Evolutionary conservation across 2,113 vertebrate species (phyloP).

Genomic region (Fukomys damarensis): DNA sequence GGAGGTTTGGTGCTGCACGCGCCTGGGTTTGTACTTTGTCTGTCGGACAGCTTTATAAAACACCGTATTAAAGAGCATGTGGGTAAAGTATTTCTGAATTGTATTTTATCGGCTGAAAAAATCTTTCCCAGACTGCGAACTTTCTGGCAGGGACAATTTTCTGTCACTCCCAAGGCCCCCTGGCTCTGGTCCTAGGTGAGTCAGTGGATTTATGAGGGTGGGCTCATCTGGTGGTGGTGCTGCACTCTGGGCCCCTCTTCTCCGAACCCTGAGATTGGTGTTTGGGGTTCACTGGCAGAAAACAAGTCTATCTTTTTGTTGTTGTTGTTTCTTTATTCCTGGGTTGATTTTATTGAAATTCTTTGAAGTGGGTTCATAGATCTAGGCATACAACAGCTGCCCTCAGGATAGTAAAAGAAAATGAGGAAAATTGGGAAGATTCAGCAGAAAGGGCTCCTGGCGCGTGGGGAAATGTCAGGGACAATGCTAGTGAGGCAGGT

Average conservation of each 20-base stretch:
- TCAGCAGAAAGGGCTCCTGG: background rate
- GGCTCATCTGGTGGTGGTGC: background rate
- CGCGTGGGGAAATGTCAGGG: slow-evolving; percentile 38
- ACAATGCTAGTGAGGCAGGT: background rate
- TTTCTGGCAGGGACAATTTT: background rate
- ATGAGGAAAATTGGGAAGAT: background rate
- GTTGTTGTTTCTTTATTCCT: background rate
- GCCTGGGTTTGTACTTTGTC: background rate
- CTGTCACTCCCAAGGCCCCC: background rate
- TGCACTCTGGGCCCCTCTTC: background rate
- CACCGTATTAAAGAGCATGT: background rate
- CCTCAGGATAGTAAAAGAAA: background rate
- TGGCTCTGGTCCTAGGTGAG: background rate
- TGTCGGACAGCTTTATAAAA: background rate
- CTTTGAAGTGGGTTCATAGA: background rate
- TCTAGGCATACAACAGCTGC: background rate
- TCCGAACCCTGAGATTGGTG: background rate
- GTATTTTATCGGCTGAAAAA: background rate
- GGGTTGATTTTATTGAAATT: background rate
- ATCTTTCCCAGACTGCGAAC: background rate
- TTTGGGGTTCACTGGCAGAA: background rate
- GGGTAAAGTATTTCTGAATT: no score
- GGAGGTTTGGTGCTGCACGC: background rate
- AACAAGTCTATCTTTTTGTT: no score
- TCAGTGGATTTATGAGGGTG: background rate